A percentile compares a stretch with the other conserved stretches of the same genome.
Conservation (phyloP, 2,797 vertebrate species). For the Xenops minutus region DNA sequence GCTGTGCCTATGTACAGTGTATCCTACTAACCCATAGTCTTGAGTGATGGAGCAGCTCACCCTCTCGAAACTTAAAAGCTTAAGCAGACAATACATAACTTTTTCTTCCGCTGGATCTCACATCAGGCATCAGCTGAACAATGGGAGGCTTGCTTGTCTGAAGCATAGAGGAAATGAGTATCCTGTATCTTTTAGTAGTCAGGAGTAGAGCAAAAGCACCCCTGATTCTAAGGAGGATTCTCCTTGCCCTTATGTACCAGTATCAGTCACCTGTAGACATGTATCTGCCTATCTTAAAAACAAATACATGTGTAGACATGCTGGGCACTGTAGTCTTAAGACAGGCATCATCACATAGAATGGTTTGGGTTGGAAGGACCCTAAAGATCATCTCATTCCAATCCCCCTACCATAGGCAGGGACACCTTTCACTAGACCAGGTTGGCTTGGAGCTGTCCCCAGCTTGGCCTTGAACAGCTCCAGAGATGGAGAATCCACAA, state of each 20-base stretch:
- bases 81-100: background rate
- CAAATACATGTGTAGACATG: accelerated
- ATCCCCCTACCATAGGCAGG: accelerated
- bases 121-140: background rate
- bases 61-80: background rate
- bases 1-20: background rate
- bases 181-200: background rate
- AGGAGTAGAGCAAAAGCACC: background rate
- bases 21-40: background rate
- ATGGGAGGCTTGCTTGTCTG: background rate
- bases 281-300: background rate
- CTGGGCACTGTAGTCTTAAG: background rate
- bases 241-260: background rate
- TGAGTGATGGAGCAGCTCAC: background rate
- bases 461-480: background rate
- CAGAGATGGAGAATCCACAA: background rate
- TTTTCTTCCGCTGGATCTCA: background rate
- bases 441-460: background rate
- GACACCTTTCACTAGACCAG: background rate
- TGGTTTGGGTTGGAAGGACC: background rate
- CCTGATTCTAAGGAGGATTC: background rate
- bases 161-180: background rate
- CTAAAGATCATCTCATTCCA: background rate
- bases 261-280: background rate
- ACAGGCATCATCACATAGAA: background rate